phyloP scores from a whole-genome alignment of 2,888 invertebrate genomes.

The Maniola hyperantus region DNA sequence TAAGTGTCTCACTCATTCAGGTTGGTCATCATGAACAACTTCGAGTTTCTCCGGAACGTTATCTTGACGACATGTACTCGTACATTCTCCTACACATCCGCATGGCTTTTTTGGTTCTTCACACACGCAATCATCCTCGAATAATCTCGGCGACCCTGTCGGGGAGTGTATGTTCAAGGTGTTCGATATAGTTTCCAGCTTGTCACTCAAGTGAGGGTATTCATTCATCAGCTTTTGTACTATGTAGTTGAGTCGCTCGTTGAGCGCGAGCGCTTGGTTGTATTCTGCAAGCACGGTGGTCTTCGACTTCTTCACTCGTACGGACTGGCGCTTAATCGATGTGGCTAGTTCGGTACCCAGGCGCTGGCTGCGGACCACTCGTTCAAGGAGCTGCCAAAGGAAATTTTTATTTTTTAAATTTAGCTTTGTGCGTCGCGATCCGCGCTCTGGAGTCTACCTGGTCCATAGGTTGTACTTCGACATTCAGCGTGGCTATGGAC shows the following conservation, averaged over 20 bases:
- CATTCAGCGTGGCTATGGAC: too few relatives aligned
- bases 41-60: constrained; percentile 28
- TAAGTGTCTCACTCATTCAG: not conserved
- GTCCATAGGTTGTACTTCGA: too few relatives aligned
- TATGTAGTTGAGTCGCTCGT: constrained; percentile 81
- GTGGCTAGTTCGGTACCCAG: constrained; percentile 84
- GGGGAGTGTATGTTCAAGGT: constrained; percentile 73
- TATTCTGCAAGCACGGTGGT: constrained; percentile 79
- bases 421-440: too few relatives aligned
- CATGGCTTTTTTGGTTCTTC: constrained; percentile 22
- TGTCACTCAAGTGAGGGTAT: constrained; percentile 82
- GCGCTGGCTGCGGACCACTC: constrained; percentile 87
- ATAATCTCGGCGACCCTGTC: constrained; percentile 53
- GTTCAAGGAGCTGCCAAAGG: constrained; percentile 70
- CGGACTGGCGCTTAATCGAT: constrained; percentile 69
- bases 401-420: not conserved
- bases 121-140: constrained; percentile 41
- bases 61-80: constrained; percentile 2
- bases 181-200: constrained; percentile 67
- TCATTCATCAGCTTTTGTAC: constrained; percentile 82
- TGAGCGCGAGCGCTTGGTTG: constrained; percentile 81
- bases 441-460: too few relatives aligned
- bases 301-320: constrained; percentile 70
- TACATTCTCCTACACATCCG: constrained; percentile 4
- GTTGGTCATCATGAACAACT: not conserved